Evolutionary conservation across 2,888 invertebrate species (phyloP).

Genomic region (Dyspetes luteomarginatus): DNA sequence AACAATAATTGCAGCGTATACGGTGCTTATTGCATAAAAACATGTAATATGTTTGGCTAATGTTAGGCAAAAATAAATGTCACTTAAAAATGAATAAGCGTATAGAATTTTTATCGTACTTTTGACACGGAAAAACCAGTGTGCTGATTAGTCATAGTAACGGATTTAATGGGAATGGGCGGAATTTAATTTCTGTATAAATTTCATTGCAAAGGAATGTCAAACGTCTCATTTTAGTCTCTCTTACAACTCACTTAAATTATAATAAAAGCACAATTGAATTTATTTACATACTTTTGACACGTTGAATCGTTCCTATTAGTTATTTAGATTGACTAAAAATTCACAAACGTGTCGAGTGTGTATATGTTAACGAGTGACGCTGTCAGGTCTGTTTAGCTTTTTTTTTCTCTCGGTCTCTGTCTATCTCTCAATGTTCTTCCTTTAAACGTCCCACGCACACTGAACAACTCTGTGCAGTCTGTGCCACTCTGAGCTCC

Average conservation of each 20-base stretch:
- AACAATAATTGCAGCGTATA: neutral
- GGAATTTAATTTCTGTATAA: neutral
- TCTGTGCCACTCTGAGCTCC: too few species aligned
- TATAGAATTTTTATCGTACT: neutral
- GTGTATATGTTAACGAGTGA: slow-evolving; percentile 4
- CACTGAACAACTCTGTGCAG: neutral
- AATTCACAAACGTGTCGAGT: slow-evolving; percentile 15
- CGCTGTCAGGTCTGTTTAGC: slow-evolving; percentile 58
- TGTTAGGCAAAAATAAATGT: neutral
- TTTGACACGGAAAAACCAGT: too few species aligned
- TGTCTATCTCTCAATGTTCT: neutral
- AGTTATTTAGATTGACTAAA: neutral
- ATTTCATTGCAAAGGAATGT: neutral
- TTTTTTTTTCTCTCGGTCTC: slow-evolving; percentile 35
- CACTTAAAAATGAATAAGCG: too few species aligned
- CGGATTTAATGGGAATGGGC: neutral
- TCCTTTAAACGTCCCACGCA: slow-evolving; percentile 12
- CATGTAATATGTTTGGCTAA: neutral
- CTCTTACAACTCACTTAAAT: neutral
- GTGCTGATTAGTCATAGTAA: neutral
- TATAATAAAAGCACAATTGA: neutral
- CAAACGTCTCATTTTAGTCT: neutral
- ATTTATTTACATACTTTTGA: slow-evolving; percentile 32
- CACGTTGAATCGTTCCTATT: neutral
- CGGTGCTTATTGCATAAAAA: neutral